A percentile compares a stretch with the other conserved stretches of the same genome.
Evolutionary conservation across 2,113 vertebrate genomes (phyloP).

Genomic region (Rhinichthys klamathensis): DNA sequence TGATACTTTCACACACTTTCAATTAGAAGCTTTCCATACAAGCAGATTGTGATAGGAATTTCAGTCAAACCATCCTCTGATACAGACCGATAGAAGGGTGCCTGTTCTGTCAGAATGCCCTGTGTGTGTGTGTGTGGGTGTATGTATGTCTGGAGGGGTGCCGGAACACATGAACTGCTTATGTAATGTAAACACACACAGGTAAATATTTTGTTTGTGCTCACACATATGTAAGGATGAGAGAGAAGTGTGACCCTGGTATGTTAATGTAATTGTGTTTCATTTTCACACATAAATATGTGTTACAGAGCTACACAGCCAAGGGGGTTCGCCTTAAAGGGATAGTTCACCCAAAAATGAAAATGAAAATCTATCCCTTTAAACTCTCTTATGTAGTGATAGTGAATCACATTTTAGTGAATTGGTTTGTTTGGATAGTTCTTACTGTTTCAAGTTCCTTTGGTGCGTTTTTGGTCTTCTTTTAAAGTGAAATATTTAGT

Average conservation of each 20-base stretch:
- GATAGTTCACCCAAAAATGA: too few species aligned
- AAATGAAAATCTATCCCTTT: background rate
- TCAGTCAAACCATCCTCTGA: background rate
- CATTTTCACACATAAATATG: background rate
- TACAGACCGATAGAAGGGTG: background rate
- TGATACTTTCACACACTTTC: background rate
- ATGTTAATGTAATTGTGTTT: background rate
- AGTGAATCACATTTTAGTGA: background rate
- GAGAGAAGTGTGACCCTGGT: background rate
- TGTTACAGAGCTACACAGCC: background rate
- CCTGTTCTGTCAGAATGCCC: conserved; percentile 5
- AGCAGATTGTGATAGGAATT: background rate
- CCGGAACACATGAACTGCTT: background rate
- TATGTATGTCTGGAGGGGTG: conserved; percentile 6
- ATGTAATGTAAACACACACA: conserved; percentile 9
- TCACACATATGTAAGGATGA: background rate
- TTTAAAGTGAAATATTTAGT: too few species aligned
- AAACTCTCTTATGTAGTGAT: background rate
- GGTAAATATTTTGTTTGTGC: background rate
- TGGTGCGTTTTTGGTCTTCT: too few species aligned
- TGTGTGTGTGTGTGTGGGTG: background rate
- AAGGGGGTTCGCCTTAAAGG: too few species aligned
- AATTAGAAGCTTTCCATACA: background rate
- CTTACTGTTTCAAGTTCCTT: too few species aligned
- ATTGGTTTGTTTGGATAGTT: too few species aligned